Percentiles rank a stretch among this genome's conserved stretches.
Evolutionary conservation across 2,113 vertebrate species (phyloP).

Genomic region (Malaclemys terrapin): DNA sequence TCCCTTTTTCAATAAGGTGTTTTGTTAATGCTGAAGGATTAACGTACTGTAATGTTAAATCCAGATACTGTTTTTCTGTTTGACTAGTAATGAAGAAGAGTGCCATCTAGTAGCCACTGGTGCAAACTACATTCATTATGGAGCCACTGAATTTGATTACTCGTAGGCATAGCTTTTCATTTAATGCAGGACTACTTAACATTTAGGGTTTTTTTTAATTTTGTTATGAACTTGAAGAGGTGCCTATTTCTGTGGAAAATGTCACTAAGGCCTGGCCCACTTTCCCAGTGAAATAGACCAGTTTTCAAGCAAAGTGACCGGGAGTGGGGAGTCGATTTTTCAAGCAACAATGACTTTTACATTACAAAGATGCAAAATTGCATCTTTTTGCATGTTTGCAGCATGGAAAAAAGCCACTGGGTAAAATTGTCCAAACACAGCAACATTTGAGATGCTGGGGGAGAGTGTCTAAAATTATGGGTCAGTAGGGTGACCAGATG

Average conservation of each 20-base stretch:
- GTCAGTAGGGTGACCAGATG: too few relatives aligned
- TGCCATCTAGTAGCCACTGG: background rate
- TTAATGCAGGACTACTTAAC: background rate
- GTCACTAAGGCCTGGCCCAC: background rate
- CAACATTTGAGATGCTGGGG: background rate
- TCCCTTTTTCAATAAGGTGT: background rate
- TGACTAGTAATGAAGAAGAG: background rate
- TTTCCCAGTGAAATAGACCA: background rate
- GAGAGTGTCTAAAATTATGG: background rate
- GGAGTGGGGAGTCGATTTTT: background rate
- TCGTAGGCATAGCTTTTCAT: background rate
- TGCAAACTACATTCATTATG: background rate
- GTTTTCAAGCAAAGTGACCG: background rate
- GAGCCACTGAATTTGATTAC: background rate
- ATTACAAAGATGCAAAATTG: background rate
- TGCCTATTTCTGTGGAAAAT: background rate
- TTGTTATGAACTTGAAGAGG: background rate
- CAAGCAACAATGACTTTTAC: background rate
- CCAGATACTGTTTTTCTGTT: background rate
- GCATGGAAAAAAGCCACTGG: background rate
- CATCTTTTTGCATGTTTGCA: background rate
- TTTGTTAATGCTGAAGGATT: background rate
- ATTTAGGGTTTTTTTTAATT: background rate
- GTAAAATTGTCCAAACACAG: background rate
- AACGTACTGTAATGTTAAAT: background rate